Base-by-base conservation (phyloP, 2,113 vertebrate species). In the Poeciliopsis occidentalis region DNA sequence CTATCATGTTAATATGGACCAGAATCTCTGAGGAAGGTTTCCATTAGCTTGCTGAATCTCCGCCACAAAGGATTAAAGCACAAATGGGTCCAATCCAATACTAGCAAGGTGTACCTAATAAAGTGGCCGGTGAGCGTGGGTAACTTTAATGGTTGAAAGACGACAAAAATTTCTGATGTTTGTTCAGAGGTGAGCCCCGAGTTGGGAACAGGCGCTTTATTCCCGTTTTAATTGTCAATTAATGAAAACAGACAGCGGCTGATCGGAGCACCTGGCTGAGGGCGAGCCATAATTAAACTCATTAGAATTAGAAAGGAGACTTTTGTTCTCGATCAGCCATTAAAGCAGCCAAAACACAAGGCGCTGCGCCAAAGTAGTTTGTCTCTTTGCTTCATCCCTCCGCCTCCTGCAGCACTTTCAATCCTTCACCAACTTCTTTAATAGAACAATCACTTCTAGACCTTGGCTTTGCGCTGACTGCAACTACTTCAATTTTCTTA, bases 201-300 rank as follows among this genome's bases (percentile, higher is more conserved):
- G 71, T 17, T 65, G 54, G 73, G 69, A 83, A 31, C 47, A 31
- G 66, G 75, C 26, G 41, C 75, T 75, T 72, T 71, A 84, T 80
- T 84, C 39, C 3, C 13, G 4, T 75, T 87, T 88, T 91, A 89
- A 90, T 88, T 84, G 85, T 84, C 82, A 88, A 84, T 87, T 85
- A 89, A 91, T 88, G 82, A 80, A 88, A 83, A 41, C 67, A 84
- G 75, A 81, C 87, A 89, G 88, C 83, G 88, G 83, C 85, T 44
- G 76, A 80, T 84, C 77, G 79, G 61, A 82, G 85, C 88, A 89
- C 84, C 84, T 88, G 87, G 81, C 75, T 76, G 37, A 84, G 83
- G 81, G 73, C 72, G 70, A 76, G 74, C 62, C 84, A 64, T 89
- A 85, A 86, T 91, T 89, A 91, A 91, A 88, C 74, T 89, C 86